Conservation (phyloP, 2,888 invertebrate species). For the Hymenopus coronatus region DNA sequence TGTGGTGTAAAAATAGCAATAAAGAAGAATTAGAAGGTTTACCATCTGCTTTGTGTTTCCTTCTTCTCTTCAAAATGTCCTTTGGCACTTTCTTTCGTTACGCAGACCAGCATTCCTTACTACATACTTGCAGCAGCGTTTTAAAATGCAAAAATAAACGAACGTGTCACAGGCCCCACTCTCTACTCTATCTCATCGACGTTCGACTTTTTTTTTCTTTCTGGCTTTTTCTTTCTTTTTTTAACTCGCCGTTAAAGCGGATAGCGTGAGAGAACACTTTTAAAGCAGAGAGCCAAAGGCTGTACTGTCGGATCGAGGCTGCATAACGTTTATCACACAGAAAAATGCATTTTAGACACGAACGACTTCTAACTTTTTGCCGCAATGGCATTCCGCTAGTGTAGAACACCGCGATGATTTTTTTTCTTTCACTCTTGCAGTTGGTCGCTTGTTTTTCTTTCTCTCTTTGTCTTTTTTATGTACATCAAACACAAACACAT, state of each 20-base stretch:
- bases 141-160: constrained; percentile 30
- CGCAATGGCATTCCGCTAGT: background rate
- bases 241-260: background rate
- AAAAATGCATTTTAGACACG: background rate
- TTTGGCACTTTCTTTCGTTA: background rate
- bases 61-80: background rate
- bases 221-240: background rate
- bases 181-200: constrained; percentile 11
- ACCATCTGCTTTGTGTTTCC: no score
- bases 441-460: no score
- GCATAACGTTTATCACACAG: background rate
- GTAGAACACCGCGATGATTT: no score
- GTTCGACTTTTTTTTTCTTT: constrained; percentile 13
- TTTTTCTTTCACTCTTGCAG: no score
- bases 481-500: no score
- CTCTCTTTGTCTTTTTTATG: no score
- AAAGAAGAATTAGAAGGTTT: no score
- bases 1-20: no score
- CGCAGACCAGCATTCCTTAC: background rate
- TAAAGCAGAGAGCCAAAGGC: background rate
- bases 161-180: constrained; percentile 20
- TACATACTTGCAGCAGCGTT: background rate
- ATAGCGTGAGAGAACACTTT: constrained; percentile 12
- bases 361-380: background rate
- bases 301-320: background rate